Conservation (phyloP, 2,888 invertebrate genomes). For the Hypena proboscidalis region DNA sequence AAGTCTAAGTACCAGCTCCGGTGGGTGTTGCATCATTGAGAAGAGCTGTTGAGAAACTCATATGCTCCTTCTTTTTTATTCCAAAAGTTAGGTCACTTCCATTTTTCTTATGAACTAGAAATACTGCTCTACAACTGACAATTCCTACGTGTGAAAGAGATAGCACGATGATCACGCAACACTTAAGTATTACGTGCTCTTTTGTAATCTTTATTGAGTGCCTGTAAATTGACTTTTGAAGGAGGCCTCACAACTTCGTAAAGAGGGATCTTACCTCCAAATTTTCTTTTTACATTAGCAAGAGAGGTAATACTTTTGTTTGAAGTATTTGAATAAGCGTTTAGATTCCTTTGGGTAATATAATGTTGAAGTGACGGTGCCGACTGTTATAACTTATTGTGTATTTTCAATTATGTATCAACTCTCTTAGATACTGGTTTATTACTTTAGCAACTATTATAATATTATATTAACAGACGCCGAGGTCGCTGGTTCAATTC, state of each 20-base stretch:
- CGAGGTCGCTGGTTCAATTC: too few species aligned
- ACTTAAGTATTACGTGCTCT: constrained; percentile 58
- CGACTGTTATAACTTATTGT: too few species aligned
- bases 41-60: too few species aligned
- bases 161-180: constrained; percentile 54
- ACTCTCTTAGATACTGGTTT: too few species aligned
- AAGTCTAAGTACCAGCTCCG: too few species aligned
- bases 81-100: constrained; percentile 27
- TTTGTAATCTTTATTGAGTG: constrained; percentile 65
- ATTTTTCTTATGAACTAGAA: constrained; percentile 30
- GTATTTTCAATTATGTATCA: too few species aligned
- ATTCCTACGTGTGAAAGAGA: constrained; percentile 51
- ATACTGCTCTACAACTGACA: constrained; percentile 41
- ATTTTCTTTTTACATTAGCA: constrained; percentile 29
- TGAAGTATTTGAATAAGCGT: constrained; percentile 28
- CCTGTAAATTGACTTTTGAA: constrained; percentile 60
- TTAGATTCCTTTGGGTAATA: constrained; percentile 27
- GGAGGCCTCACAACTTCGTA: constrained; percentile 34
- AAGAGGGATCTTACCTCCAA: constrained; percentile 31
- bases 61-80: too few species aligned
- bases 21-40: too few species aligned
- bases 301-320: constrained; percentile 33
- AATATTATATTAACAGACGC: too few species aligned
- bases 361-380: too few species aligned
- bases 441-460: too few species aligned